Percentiles rank a stretch among this genome's conserved stretches.
Evolutionary conservation across 2,797 vertebrate species (phyloP).

Genomic region (Philypnodon macrostomus): DNA sequence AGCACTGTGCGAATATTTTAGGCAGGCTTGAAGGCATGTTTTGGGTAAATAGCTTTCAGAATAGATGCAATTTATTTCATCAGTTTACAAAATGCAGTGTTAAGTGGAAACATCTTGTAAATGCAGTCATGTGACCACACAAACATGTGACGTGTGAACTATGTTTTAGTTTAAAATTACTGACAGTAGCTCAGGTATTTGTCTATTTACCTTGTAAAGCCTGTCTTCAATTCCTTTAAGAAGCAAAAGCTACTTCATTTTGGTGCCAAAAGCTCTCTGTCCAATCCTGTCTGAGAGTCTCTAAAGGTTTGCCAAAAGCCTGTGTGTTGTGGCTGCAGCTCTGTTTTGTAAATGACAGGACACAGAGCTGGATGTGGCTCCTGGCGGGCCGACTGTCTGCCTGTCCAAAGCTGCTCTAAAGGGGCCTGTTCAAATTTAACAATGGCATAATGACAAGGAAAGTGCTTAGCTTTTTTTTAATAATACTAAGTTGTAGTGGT

Average conservation of each 20-base stretch:
- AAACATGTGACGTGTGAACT: no score
- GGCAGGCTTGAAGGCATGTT: no score
- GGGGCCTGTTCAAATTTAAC: conserved; percentile 52
- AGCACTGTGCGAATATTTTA: not conserved
- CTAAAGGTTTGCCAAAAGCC: conserved; percentile 33
- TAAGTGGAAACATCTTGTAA: no score
- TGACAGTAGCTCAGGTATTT: not conserved
- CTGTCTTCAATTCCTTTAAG: conserved; percentile 18
- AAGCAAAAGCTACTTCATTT: conserved; percentile 24
- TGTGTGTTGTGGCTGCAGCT: conserved; percentile 38
- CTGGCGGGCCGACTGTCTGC: conserved; percentile 38
- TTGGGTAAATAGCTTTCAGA: no score
- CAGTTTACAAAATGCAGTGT: no score
- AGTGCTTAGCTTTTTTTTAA: conserved; percentile 21
- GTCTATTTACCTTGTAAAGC: not conserved
- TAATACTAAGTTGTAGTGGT: conserved; percentile 20
- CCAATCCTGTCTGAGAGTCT: conserved; percentile 21
- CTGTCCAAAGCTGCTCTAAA: conserved; percentile 48
- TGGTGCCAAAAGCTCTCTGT: conserved; percentile 32
- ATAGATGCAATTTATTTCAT: no score
- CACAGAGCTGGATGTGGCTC: conserved; percentile 47
- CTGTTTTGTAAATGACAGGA: conserved; percentile 58
- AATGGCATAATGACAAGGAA: conserved; percentile 30
- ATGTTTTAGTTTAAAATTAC: no score
- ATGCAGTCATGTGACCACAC: no score